Evolutionary conservation across 2,113 vertebrate genomes (phyloP).

Genomic region (Ageneiosus marmoratus): DNA sequence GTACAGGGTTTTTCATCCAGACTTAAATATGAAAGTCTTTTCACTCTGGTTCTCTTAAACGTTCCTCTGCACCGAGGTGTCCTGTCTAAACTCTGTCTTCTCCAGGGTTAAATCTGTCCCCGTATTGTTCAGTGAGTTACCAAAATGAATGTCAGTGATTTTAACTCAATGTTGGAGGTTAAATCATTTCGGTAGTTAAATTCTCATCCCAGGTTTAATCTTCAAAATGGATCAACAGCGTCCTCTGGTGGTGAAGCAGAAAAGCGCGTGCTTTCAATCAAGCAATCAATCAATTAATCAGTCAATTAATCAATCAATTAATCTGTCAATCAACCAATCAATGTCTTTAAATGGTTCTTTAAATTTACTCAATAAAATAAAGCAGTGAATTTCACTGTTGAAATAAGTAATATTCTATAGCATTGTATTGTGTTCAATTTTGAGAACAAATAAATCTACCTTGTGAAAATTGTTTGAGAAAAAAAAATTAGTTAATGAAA

Average conservation of each 20-base stretch:
- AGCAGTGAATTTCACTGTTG: too few relatives aligned
- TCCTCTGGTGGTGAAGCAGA: background rate
- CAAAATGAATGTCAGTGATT: too few relatives aligned
- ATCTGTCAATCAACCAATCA: background rate
- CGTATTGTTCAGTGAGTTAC: background rate
- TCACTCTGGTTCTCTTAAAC: background rate
- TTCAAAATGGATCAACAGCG: background rate
- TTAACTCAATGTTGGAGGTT: background rate
- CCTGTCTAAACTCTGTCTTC: background rate
- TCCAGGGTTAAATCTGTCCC: background rate
- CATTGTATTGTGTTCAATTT: background rate
- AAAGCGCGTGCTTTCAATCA: background rate
- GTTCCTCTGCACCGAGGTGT: background rate
- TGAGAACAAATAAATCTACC: background rate
- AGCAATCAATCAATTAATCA: background rate
- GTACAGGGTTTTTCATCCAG: background rate
- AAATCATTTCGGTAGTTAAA: background rate
- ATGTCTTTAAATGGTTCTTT: background rate
- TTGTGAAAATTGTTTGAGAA: too few relatives aligned
- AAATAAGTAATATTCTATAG: background rate
- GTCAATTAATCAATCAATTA: background rate
- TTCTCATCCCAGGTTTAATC: background rate
- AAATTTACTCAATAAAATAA: background rate
- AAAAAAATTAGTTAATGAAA: too few relatives aligned
- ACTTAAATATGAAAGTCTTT: background rate